Percentiles rank a stretch among this genome's conserved stretches.
Evolutionary conservation across 2,797 vertebrate genomes (phyloP).

Genomic region (Lepus oiostolus): DNA sequence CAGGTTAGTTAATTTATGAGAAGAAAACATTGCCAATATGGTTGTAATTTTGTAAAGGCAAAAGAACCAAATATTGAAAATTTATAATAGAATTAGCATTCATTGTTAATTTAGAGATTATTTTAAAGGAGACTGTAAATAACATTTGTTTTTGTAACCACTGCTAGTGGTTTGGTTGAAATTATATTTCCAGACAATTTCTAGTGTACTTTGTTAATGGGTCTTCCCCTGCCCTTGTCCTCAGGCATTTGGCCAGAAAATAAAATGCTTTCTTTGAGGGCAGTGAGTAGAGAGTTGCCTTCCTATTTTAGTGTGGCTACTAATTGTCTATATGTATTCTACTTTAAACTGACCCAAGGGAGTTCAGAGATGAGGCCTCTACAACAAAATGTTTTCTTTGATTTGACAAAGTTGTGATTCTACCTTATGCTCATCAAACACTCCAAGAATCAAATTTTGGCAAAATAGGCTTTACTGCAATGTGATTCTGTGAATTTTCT

Average conservation of each 20-base stretch:
- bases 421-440: not conserved
- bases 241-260: conserved; percentile 27
- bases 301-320: not conserved
- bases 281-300: not conserved
- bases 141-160: not conserved
- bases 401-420: not conserved
- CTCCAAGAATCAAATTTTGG: not conserved
- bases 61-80: conserved; percentile 67
- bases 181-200: conserved; percentile 39
- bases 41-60: conserved; percentile 58
- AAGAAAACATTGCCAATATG: not conserved
- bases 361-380: conserved; percentile 22
- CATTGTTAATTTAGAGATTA: conserved; percentile 41
- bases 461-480: not conserved
- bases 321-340: not conserved
- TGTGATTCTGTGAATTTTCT: not conserved
- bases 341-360: not conserved
- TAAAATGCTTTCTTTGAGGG: not conserved
- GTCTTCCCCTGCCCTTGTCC: not conserved
- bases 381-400: not conserved
- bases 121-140: not conserved
- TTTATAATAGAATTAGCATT: not conserved
- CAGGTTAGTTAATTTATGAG: conserved; percentile 36
- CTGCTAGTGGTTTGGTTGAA: not conserved
- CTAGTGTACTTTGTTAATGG: not conserved